Conservation (phyloP, 1,140 invertebrate genomes). For the Globodera ellingtonae region DNA sequence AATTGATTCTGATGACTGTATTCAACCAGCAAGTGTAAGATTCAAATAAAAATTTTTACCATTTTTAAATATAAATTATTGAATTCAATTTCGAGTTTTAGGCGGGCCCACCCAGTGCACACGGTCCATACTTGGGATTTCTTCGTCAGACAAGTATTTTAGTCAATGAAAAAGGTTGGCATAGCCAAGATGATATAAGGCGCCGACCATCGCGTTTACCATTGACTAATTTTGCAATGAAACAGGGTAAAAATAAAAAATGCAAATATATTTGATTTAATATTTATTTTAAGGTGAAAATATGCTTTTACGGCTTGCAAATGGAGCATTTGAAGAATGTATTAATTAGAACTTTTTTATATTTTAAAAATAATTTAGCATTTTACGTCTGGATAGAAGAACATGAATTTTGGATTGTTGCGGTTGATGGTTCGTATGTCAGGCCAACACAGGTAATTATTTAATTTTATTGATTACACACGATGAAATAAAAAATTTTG, state of each 20-base stretch:
- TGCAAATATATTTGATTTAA: background rate
- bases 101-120: background rate
- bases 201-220: constrained; percentile 37
- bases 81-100: background rate
- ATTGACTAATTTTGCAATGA: constrained; percentile 29
- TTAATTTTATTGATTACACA: background rate
- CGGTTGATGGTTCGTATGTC: constrained; percentile 59
- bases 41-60: background rate
- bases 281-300: constrained; percentile 36
- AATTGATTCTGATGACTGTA: constrained; percentile 10
- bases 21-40: background rate
- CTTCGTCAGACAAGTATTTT: background rate
- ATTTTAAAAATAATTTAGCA: constrained; percentile 14
- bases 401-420: constrained; percentile 55
- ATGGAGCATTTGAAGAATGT: constrained; percentile 60
- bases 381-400: constrained; percentile 57
- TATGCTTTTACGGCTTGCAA: constrained; percentile 51
- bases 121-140: background rate
- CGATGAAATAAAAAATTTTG: too few species aligned
- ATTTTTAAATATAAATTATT: background rate
- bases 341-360: background rate
- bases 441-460: constrained; percentile 31
- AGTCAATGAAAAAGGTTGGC: constrained; percentile 48
- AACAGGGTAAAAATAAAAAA: constrained; percentile 18
- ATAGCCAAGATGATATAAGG: constrained; percentile 55